Conservation (phyloP, 2,888 invertebrate species). For the Lasioglossum marginatum region DNA sequence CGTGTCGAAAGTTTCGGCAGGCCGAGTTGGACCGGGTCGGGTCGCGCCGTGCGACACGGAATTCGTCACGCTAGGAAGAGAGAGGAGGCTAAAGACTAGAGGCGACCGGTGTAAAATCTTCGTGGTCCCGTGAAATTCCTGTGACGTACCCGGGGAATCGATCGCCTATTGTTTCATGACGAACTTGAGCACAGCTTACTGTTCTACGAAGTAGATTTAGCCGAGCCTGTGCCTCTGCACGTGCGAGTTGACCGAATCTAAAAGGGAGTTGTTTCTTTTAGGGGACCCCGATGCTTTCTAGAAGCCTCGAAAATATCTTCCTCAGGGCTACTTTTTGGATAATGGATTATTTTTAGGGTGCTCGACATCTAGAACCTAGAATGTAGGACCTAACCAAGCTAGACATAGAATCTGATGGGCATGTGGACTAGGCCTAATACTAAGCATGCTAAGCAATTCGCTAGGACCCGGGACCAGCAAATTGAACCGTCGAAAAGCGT, state of each 20-base stretch:
- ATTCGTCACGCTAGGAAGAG: slow-evolving; percentile 45
- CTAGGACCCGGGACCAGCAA: background rate
- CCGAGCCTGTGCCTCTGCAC: background rate
- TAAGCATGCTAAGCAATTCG: background rate
- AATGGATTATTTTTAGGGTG: background rate
- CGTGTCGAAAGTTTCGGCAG: slow-evolving; percentile 54
- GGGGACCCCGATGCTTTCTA: background rate
- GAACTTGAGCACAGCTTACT: background rate
- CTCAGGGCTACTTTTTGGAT: background rate
- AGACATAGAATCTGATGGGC: background rate
- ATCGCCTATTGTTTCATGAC: slow-evolving; percentile 26
- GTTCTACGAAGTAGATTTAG: background rate
- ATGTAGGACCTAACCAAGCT: too few species aligned
- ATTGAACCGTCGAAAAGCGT: background rate
- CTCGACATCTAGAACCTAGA: too few species aligned
- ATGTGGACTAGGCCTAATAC: background rate
- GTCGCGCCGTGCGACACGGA: slow-evolving; percentile 20
- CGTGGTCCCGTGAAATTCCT: slow-evolving; percentile 41
- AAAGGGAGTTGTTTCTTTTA: slow-evolving; percentile 2
- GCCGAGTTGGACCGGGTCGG: background rate
- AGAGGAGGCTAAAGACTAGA: background rate
- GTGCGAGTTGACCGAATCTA: background rate
- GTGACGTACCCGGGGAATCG: slow-evolving; percentile 34
- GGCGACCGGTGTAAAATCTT: slow-evolving; percentile 32
- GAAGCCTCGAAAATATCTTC: background rate